Evolutionary conservation across 2,888 invertebrate species (phyloP).

Genomic region (Eristalinus sepulchralis): DNA sequence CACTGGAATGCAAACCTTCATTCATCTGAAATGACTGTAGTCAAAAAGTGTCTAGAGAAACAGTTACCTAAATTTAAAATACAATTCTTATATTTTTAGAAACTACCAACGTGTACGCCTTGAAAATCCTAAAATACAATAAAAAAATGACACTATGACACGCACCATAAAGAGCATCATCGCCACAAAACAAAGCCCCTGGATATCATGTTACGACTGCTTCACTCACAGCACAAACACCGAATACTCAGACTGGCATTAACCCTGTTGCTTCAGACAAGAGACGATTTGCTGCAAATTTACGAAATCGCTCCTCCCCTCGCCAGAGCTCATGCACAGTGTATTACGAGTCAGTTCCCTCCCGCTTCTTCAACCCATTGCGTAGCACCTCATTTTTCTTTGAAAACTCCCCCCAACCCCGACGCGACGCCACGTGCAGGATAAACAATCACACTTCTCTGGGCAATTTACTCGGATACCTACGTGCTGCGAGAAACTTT

Average conservation of each 20-base stretch:
- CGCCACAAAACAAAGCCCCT: not conserved
- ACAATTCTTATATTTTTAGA: not conserved
- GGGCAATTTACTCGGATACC: not conserved
- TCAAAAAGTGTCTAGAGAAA: too few relatives aligned
- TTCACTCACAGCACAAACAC: not conserved
- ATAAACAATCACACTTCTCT: constrained; percentile 18
- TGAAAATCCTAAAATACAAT: not conserved
- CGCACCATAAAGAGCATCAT: not conserved
- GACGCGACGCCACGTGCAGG: not conserved
- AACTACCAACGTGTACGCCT: not conserved
- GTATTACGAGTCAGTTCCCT: not conserved
- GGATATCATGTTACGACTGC: not conserved
- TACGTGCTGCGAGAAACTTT: constrained; percentile 4
- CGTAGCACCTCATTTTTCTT: not conserved
- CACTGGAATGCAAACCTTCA: too few relatives aligned
- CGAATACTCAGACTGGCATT: not conserved
- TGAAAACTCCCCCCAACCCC: not conserved
- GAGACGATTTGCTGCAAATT: not conserved
- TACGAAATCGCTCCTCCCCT: not conserved
- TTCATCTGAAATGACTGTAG: too few relatives aligned
- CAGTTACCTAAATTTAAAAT: not conserved
- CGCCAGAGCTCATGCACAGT: not conserved
- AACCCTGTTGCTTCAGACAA: constrained; percentile 1
- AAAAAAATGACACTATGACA: not conserved
- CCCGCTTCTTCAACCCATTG: not conserved